phyloP scores from a whole-genome alignment of 2,797 vertebrate genomes.

The Caiman crocodilus region DNA sequence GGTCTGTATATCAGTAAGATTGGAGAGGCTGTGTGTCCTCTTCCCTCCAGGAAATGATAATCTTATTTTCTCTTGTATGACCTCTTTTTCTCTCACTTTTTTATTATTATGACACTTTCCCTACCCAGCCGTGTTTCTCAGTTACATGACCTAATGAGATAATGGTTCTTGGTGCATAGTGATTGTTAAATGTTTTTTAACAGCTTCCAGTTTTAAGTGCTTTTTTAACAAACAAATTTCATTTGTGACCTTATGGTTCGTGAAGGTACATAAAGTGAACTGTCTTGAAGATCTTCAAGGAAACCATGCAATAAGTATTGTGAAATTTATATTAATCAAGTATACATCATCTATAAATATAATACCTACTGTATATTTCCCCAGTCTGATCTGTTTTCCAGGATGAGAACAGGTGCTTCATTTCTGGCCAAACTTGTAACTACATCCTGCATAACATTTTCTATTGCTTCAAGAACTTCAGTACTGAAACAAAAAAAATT shows the following conservation, averaged over 20 bases:
- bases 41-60: constrained; percentile 14
- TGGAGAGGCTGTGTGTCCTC: constrained; percentile 21
- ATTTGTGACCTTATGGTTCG: not conserved
- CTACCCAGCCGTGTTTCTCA: not conserved
- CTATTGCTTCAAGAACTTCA: constrained; percentile 88
- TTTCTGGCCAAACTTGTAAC: constrained; percentile 86
- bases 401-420: constrained; percentile 86
- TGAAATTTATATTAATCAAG: constrained; percentile 1
- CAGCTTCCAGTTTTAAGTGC: not conserved
- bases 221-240: not conserved
- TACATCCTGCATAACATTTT: constrained; percentile 88
- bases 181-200: not conserved
- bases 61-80: not conserved
- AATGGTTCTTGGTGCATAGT: not conserved
- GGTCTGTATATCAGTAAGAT: too few relatives aligned
- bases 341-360: not conserved
- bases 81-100: constrained; percentile 7
- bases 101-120: constrained; percentile 10
- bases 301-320: constrained; percentile 1
- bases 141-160: not conserved
- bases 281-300: not conserved
- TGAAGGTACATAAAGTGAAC: not conserved
- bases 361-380: constrained; percentile 88
- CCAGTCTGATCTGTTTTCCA: constrained; percentile 90
- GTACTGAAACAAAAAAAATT: constrained; percentile 81